Evolutionary conservation across 2,888 invertebrate genomes (phyloP).

Genomic region (Plebejus melissa): DNA sequence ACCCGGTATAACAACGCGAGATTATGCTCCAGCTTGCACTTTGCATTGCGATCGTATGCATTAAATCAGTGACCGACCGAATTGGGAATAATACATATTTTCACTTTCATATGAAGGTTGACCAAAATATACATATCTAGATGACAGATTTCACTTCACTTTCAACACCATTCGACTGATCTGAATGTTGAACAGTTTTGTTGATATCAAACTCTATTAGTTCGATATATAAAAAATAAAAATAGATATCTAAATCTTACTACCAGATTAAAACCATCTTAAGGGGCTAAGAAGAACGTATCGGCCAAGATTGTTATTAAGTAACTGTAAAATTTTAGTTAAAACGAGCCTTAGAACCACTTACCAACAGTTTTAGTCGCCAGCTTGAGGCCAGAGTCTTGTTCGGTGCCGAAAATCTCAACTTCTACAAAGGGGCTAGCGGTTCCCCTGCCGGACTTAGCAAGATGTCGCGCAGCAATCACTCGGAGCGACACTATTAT

Average conservation of each 20-base stretch:
- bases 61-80: background rate
- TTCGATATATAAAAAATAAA: background rate
- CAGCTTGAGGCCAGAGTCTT: slow-evolving; percentile 89
- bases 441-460: slow-evolving; percentile 89
- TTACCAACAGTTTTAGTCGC: slow-evolving; percentile 91
- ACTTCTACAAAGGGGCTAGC: slow-evolving; percentile 95
- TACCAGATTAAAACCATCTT: too few species aligned
- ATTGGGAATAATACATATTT: slow-evolving; percentile 5
- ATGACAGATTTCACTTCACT: too few species aligned
- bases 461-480: slow-evolving; percentile 93
- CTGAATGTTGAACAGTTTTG: background rate
- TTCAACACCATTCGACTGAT: background rate
- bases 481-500: slow-evolving; percentile 85
- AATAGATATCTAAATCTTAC: background rate
- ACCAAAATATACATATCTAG: background rate
- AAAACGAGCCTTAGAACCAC: slow-evolving; percentile 46
- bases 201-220: background rate
- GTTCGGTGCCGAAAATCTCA: slow-evolving; percentile 92
- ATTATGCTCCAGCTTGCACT: background rate
- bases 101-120: slow-evolving; percentile 6
- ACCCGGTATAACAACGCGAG: background rate
- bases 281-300: too few species aligned
- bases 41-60: slow-evolving; percentile 7
- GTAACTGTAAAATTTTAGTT: background rate
- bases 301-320: too few species aligned